These are phyloP conservation scores for Armadillidium nasatum DNA, from an alignment of 1,140 invertebrate species.

Conservation along the genomic window DNA sequence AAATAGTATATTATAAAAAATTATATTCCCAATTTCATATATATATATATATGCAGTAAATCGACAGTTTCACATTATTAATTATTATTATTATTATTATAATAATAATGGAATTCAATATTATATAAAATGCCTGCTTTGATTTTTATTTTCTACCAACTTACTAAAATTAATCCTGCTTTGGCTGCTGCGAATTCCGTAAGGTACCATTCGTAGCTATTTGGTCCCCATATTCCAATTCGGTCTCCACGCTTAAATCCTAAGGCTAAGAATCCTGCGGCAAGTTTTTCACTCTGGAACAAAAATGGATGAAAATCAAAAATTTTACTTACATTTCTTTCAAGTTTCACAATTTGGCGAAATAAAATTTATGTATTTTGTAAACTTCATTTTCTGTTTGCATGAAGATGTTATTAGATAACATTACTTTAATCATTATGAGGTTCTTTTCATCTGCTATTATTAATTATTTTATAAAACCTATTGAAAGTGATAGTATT, in stretches of 20 bases:
- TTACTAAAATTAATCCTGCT: slow-evolving; percentile 74
- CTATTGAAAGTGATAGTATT: too few species aligned
- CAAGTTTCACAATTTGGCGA: background rate
- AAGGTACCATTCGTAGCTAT: slow-evolving; percentile 75
- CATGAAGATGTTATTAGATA: too few species aligned
- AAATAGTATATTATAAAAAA: too few species aligned
- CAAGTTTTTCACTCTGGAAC: slow-evolving; percentile 70
- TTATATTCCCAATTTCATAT: too few species aligned
- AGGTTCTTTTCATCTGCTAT: too few species aligned
- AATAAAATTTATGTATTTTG: background rate
- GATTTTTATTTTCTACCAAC: slow-evolving; percentile 17
- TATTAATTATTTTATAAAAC: too few species aligned
- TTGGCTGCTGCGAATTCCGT: slow-evolving; percentile 70
- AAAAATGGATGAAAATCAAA: background rate
- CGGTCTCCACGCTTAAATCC: slow-evolving; percentile 75
- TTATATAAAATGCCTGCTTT: too few species aligned
- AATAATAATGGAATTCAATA: too few species aligned
- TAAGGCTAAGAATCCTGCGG: slow-evolving; percentile 68
- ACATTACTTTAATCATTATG: too few species aligned
- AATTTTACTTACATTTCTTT: background rate
- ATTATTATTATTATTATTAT: too few species aligned
- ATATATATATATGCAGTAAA: too few species aligned
- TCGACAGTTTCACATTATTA: too few species aligned
- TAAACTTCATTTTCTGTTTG: background rate
- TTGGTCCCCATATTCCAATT: slow-evolving; percentile 84